These are phyloP conservation scores for Acanthacorydalis orientalis DNA, from an alignment of 2,888 invertebrate genomes.

Conservation along the genomic window DNA sequence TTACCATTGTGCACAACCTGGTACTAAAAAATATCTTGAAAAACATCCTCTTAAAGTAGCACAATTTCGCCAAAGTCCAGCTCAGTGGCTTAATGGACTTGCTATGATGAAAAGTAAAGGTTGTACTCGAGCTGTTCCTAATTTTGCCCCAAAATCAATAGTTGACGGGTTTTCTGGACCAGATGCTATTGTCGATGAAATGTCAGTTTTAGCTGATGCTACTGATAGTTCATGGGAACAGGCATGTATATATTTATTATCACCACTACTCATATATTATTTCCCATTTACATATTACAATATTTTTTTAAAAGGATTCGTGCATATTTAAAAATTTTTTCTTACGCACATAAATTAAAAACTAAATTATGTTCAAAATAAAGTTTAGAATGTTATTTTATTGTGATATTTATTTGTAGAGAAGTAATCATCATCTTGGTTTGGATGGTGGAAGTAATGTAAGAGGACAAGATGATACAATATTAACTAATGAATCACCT, in stretches of 20 bases:
- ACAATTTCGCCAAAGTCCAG: conserved; percentile 70
- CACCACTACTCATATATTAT: no score
- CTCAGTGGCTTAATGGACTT: conserved; percentile 63
- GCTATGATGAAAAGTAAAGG: conserved; percentile 59
- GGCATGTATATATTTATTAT: no score
- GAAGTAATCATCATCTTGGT: neutral
- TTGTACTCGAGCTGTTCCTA: conserved; percentile 34
- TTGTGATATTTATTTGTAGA: neutral
- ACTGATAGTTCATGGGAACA: conserved; percentile 34
- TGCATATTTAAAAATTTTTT: no score
- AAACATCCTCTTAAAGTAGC: conserved; percentile 83
- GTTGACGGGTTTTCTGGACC: conserved; percentile 24
- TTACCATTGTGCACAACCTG: conserved; percentile 89
- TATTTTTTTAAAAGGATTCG: no score
- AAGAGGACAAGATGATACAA: conserved; percentile 1
- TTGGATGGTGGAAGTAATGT: neutral
- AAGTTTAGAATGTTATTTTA: neutral
- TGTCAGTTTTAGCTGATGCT: conserved; percentile 22
- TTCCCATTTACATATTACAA: no score
- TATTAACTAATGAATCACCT: conserved; percentile 1
- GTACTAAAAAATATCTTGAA: conserved; percentile 88
- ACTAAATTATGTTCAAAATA: no score
- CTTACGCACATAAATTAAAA: neutral
- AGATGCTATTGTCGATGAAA: conserved; percentile 25
- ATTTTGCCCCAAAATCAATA: conserved; percentile 17